Evolutionary conservation across 2,797 vertebrate species (phyloP).

Genomic region (Perdix hodgsoniae): DNA sequence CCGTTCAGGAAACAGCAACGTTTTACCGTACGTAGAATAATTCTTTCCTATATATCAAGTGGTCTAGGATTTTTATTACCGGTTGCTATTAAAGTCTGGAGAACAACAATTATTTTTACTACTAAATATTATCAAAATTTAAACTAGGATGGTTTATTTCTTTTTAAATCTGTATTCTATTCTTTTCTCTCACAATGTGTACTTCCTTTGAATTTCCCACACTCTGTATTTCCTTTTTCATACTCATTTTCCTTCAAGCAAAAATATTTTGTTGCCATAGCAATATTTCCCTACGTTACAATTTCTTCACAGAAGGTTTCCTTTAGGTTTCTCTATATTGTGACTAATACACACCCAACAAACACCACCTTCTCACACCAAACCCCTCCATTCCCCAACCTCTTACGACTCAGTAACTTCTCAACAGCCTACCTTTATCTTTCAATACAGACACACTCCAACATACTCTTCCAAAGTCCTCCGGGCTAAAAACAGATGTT

Average conservation of each 20-base stretch:
- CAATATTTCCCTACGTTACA: conserved; percentile 27
- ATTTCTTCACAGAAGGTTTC: conserved; percentile 36
- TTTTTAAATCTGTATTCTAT: background rate
- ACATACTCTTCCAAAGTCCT: conserved; percentile 65
- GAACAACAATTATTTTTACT: background rate
- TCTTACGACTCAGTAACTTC: conserved; percentile 58
- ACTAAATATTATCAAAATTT: background rate
- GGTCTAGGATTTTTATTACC: background rate
- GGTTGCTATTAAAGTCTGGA: background rate
- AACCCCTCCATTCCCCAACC: conserved; percentile 38
- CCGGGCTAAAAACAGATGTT: conserved; percentile 74
- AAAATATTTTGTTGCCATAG: conserved; percentile 59
- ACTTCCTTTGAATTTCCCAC: conserved; percentile 28
- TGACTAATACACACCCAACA: background rate
- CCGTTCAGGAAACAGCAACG: background rate
- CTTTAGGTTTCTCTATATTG: conserved; percentile 28
- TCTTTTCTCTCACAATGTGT: background rate
- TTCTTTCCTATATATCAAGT: background rate
- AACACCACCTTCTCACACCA: background rate
- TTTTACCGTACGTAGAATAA: background rate
- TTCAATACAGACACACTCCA: conserved; percentile 66
- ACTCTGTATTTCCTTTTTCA: conserved; percentile 5
- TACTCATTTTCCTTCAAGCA: conserved; percentile 10
- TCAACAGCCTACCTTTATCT: conserved; percentile 70
- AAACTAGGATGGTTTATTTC: background rate